These are phyloP conservation scores for Chelon labrosus DNA, from an alignment of 2,797 vertebrate genomes.

Conservation along the genomic window DNA sequence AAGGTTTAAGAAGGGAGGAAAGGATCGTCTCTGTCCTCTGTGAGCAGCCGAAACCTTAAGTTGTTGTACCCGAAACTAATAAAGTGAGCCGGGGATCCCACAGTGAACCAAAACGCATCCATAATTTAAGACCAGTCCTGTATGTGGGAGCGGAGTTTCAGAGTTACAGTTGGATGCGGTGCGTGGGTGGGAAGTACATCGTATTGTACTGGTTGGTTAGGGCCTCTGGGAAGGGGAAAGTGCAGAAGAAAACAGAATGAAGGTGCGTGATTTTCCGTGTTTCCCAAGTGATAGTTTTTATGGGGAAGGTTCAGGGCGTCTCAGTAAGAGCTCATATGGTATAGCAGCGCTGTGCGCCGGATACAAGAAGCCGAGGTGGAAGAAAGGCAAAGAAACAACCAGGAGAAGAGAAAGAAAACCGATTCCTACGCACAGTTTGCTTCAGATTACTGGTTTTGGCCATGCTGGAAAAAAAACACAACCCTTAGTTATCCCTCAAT, in stretches of 20 bases:
- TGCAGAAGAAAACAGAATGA: slow-evolving; percentile 37
- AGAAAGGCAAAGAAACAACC: slow-evolving; percentile 12
- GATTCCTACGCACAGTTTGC: slow-evolving; percentile 1
- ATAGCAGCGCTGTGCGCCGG: slow-evolving; percentile 13
- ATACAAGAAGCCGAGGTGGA: slow-evolving; percentile 5
- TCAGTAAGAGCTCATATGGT: slow-evolving; percentile 33
- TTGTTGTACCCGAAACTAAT: slow-evolving; percentile 57
- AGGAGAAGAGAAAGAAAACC: slow-evolving; percentile 6
- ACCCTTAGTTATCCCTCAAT: background rate
- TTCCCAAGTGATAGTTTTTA: slow-evolving; percentile 16
- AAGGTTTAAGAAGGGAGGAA: slow-evolving; percentile 17
- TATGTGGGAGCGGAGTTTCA: slow-evolving; percentile 60
- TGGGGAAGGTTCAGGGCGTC: slow-evolving; percentile 20
- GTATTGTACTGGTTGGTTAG: slow-evolving; percentile 51
- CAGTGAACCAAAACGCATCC: slow-evolving; percentile 60
- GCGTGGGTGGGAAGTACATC: slow-evolving; percentile 53
- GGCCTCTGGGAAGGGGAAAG: slow-evolving; percentile 42
- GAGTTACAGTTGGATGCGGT: slow-evolving; percentile 52
- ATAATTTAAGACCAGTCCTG: slow-evolving; percentile 68
- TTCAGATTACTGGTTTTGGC: slow-evolving; percentile 11
- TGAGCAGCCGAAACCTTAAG: slow-evolving; percentile 18
- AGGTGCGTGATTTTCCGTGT: slow-evolving; percentile 26
- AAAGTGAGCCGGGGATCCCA: slow-evolving; percentile 54
- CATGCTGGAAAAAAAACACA: background rate
- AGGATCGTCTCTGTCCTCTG: slow-evolving; percentile 31